A percentile compares a stretch with the other conserved stretches of the same genome.
These are phyloP conservation scores for Cerceris rybyensis DNA, from an alignment of 2,888 invertebrate genomes.

Conservation along the genomic window DNA sequence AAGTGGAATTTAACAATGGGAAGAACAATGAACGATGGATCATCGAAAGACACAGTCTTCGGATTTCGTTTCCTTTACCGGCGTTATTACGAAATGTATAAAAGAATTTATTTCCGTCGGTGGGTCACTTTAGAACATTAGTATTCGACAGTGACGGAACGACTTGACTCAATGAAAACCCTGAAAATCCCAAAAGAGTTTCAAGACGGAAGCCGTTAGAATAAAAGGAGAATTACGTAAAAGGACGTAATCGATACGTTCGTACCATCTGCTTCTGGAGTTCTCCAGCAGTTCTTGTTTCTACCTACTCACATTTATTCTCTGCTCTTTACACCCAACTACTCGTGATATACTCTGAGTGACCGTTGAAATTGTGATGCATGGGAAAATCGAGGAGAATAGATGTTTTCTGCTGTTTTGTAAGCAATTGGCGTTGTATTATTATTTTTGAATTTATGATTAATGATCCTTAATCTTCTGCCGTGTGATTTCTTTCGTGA, in stretches of 20 bases:
- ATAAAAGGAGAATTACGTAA: conserved; percentile 20
- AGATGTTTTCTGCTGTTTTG: too few relatives aligned
- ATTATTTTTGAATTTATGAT: too few relatives aligned
- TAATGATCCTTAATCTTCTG: too few relatives aligned
- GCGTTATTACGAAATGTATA: conserved; percentile 4
- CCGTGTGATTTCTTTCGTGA: too few relatives aligned
- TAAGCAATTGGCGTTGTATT: too few relatives aligned
- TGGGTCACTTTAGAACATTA: too few relatives aligned
- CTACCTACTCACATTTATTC: conserved; percentile 28
- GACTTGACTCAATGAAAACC: conserved; percentile 2
- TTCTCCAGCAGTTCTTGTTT: conserved; percentile 10
- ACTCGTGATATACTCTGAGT: not conserved
- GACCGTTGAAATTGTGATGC: too few relatives aligned
- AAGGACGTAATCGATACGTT: conserved; percentile 13
- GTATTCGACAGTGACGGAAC: not conserved
- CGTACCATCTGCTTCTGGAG: conserved; percentile 3
- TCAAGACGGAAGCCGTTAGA: conserved; percentile 2
- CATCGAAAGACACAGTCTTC: too few relatives aligned
- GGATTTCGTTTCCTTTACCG: not conserved
- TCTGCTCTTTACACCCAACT: conserved; percentile 19
- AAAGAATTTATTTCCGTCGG: conserved; percentile 14
- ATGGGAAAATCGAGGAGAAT: too few relatives aligned
- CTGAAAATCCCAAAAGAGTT: conserved; percentile 7
- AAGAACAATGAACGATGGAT: too few relatives aligned
- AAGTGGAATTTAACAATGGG: too few relatives aligned